Percentiles rank a stretch among this genome's conserved stretches.
Evolutionary conservation across 2,888 invertebrate species (phyloP).

Genomic region (Phragmatobia fuliginosa): DNA sequence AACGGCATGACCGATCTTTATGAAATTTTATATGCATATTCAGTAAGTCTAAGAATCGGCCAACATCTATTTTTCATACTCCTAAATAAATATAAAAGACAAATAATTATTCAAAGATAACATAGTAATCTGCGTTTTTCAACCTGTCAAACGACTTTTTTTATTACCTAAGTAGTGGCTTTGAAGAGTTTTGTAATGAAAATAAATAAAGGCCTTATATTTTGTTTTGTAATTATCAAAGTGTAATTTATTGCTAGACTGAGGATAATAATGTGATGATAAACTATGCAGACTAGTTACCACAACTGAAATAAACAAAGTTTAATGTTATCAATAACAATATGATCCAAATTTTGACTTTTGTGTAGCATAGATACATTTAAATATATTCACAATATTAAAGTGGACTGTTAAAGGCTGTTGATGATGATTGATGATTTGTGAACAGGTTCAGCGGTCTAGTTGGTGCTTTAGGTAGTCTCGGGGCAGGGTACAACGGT

Average conservation of each 20-base stretch:
- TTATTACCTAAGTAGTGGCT: neutral
- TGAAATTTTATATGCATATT: too few relatives aligned
- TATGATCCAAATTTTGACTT: neutral
- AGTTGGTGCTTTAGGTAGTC: constrained; percentile 90
- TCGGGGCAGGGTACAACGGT: constrained; percentile 91
- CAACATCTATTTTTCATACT: too few relatives aligned
- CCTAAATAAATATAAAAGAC: too few relatives aligned
- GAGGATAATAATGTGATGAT: neutral
- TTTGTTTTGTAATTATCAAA: neutral
- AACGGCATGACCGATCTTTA: too few relatives aligned
- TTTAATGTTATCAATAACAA: too few relatives aligned
- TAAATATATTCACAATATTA: neutral
- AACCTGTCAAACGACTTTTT: neutral
- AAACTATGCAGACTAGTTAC: neutral
- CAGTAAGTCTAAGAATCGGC: too few relatives aligned
- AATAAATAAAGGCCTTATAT: too few relatives aligned
- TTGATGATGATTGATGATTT: too few relatives aligned
- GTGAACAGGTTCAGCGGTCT: constrained; percentile 90
- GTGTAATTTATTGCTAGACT: neutral
- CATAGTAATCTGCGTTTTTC: neutral
- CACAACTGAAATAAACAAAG: neutral
- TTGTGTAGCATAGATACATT: neutral
- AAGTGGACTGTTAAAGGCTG: too few relatives aligned
- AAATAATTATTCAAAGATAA: neutral
- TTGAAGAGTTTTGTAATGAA: neutral